Base-by-base conservation (phyloP, 1,140 invertebrate species). In the Hetaerina americana region DNA sequence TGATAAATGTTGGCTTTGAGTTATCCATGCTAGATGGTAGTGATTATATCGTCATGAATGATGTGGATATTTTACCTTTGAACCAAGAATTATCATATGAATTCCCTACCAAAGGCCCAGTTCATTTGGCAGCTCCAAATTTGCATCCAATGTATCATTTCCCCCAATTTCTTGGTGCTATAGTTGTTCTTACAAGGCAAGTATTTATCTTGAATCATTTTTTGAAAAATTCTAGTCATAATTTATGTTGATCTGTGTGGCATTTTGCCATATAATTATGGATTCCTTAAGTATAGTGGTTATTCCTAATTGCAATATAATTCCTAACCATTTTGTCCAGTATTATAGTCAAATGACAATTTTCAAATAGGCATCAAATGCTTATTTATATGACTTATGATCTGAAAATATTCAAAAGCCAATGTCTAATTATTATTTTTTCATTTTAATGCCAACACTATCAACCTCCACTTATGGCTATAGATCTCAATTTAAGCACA, bases 41-140 rank as follows among this genome's bases (percentile, higher is more conserved):
- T 83, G 95, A 99, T 82, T 99, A 99, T 78, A 91, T 99, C 75
- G 96, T 91, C 1, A 99, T 99, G 95, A 97, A 99, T 81, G 98
- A 99, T 85, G 96, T 99, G 5, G 98, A 99, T 84, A 83, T 99
- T 25, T 78, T 99, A 68, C 98, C 98, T 3, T 78, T 95, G 29
- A 99, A 99, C 80, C 83, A 89, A 69, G 84, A 91, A 67, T 80
- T 98, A 27, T 83, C 82, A n/a, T 95, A 95, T 78, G 80, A 81
- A 24, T 98, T 91, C 85, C 96, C 98, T 40, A 81, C 81, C 27
- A 75, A 82, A 72, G 87, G 87, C 27, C 90, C 92, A 0, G 85
- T 90, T 74, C 96, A 97, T 79, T 84, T 97, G 75, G 90, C 95
- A 5, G 91, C 93, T 2, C 94, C 95, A 0, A 85, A 95, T 72